Base-by-base conservation (phyloP, 2,888 invertebrate genomes). In the Hyles lineata region DNA sequence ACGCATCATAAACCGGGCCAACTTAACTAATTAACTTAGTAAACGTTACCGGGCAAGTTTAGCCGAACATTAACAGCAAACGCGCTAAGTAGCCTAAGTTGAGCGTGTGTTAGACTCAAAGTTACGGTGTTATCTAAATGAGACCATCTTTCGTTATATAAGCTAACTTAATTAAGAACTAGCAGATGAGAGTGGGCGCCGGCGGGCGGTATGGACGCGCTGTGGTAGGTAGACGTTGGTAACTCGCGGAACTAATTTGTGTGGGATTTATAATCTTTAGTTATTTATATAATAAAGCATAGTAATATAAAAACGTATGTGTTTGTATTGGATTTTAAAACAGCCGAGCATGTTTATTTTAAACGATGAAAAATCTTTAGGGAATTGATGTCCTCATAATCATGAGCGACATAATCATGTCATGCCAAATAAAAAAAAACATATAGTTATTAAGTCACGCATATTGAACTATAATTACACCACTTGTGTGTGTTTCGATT, bases 131-230 rank as follows among this genome's bases (percentile, higher is more conserved):
- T 95, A 95, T 95, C 95, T 95, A 94, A 94, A 95, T 95, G 95
- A 95, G 95, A 93, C 92, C 95, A 94, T 95, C 95, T 94, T 93
- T 93, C 94, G 95, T 95, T 95, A 95, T 94, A 93, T 95, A 95
- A 95, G 94, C 95, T 95, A 94, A 95, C 94, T 95, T 95, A 95
- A 95, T 95, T 95, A 95, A 95, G 95, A 95, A 94, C 90, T 94
- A 91, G 91, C 91, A 92, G 95, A 94, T 94, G 94, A 93, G 94
- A 93, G 91, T 91, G 92, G 93, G 93, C 89, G 94, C 90, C 90
- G 89, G 86, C 89, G 92, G 90, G 90, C 83, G 89, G 90, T 83
- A 74, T 77, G 74, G 83, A 23, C 21, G 90, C 82, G 17, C 5
- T 78, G 80, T 76, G 85, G 92, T 92, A 92, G 74, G 90, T 87